phyloP scores from a whole-genome alignment of 2,888 invertebrate genomes.

The Xanthia togata region DNA sequence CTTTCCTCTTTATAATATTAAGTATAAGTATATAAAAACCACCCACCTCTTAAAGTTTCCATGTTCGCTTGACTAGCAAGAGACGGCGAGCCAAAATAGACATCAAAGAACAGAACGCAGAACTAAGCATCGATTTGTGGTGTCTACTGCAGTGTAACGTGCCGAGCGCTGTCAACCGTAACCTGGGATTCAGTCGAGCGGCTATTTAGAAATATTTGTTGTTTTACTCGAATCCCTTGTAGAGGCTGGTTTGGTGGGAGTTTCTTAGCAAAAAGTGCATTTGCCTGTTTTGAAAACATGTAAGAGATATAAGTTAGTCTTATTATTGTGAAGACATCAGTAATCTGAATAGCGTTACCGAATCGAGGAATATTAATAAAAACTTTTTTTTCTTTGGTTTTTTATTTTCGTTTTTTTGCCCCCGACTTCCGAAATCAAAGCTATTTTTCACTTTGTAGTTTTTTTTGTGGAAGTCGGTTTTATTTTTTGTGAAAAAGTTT shows the following conservation, averaged over 20 bases:
- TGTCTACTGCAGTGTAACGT: constrained; percentile 56
- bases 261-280: background rate
- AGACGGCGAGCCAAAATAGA: constrained; percentile 49
- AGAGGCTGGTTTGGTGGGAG: background rate
- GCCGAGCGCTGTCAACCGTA: constrained; percentile 29
- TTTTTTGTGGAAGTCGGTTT: no score
- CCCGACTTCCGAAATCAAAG: no score
- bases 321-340: background rate
- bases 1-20: no score
- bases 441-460: no score
- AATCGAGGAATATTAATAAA: background rate
- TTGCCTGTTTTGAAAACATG: background rate
- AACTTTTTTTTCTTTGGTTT: no score
- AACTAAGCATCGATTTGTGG: constrained; percentile 56
- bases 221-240: background rate
- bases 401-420: no score
- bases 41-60: constrained; percentile 28
- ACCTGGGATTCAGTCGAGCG: constrained; percentile 27
- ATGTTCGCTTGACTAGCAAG: constrained; percentile 44
- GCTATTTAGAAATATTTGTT: constrained; percentile 39
- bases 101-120: constrained; percentile 56
- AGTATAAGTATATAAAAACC: no score
- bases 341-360: background rate
- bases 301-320: no score
- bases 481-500: no score